These are phyloP conservation scores for Pardosa pseudoannulata DNA, from an alignment of 2,888 invertebrate species.

Conservation along the genomic window DNA sequence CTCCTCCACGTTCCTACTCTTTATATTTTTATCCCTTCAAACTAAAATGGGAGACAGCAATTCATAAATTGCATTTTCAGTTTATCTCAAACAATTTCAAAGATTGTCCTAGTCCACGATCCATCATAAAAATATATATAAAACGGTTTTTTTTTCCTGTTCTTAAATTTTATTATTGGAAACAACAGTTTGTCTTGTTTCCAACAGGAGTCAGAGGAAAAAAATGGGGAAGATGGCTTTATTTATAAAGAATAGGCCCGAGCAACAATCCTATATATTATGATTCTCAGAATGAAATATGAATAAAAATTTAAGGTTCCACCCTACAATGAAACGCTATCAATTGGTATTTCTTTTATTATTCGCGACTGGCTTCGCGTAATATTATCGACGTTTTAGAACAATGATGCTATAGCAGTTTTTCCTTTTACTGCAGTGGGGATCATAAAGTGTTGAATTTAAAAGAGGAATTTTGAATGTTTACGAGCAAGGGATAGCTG, in stretches of 20 bases:
- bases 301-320: constrained; percentile 11
- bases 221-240: constrained; percentile 35
- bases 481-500: constrained; percentile 20
- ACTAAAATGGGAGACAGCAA: constrained; percentile 59
- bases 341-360: constrained; percentile 9
- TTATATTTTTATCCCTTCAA: constrained; percentile 8
- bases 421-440: background rate
- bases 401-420: constrained; percentile 24
- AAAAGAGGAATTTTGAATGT: constrained; percentile 19
- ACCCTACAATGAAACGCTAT: constrained; percentile 6
- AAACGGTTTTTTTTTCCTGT: constrained; percentile 23
- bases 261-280: constrained; percentile 6
- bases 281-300: constrained; percentile 13
- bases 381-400: constrained; percentile 31
- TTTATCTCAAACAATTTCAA: constrained; percentile 71
- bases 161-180: constrained; percentile 66
- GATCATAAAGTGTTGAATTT: constrained; percentile 21
- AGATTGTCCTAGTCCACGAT: constrained; percentile 64
- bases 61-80: constrained; percentile 71
- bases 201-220: constrained; percentile 42
- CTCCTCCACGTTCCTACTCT: background rate
- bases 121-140: constrained; percentile 58
- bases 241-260: constrained; percentile 18
- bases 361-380: constrained; percentile 6
- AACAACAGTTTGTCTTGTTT: constrained; percentile 67